Base-by-base conservation (phyloP, 2,797 vertebrate genomes). In the Furcifer pardalis region DNA sequence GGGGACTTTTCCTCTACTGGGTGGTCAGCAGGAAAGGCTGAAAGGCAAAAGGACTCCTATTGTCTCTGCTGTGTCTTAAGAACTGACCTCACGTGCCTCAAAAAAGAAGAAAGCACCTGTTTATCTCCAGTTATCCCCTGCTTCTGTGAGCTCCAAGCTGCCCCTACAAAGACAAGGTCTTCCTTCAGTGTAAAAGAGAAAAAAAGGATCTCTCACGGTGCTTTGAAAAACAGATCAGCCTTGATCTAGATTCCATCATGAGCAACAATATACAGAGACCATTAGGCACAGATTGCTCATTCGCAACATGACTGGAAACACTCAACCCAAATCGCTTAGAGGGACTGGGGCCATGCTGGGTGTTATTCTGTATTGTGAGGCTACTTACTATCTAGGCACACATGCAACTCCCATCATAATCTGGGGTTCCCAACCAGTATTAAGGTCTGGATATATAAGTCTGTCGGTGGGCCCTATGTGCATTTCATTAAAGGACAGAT, bases 1-100 rank as follows among this genome's bases (percentile, higher is more conserved):
- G 5, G 0, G 66, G 68, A 88, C 68, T 88, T 88, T 89, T 62
- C 66, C 82, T 92, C 92, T 92, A 85, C 93, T 96, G 95, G 93
- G 92, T 95, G 94, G 95, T 95, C 94, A 95, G 91, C 94, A 94
- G 90, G 91, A 92, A n/a, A 89, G 94, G 84, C 92, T 97, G 94
- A 88, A 94, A 96, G 95, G 95, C 95, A 94, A 93, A 94, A 95
- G 93, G 91, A 94, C 73, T 94, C 92, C 94, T 86, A 94, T 93
- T 96, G 96, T 96, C 94, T 93, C 69, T 68, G 81, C 4, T 75
- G 87, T 90, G 90, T 93, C 88, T 93, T 81, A 90, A 94, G 94
- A 94, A 91, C 91, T 84, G 91, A 94, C 94, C 95, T 97, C 96
- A 95, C 85, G 88, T 93, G 94, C 91, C 81, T 91, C 91, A 9